Conservation (phyloP, 2,797 vertebrate species). For the Gymnocypris eckloni region DNA sequence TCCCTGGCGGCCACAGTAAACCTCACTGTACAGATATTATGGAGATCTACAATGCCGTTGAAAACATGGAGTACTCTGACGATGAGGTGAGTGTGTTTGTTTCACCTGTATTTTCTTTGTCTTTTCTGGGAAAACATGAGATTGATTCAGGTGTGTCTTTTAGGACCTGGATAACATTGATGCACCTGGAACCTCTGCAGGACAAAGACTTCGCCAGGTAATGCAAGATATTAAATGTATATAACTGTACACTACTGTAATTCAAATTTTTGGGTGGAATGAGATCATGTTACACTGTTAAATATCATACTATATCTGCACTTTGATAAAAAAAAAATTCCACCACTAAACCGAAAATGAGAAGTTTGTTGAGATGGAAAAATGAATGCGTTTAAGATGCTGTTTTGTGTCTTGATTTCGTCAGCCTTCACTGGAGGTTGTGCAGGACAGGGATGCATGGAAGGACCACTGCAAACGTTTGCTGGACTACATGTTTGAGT, state of each 20-base stretch:
- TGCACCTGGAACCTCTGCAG: constrained; percentile 79
- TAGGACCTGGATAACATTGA: constrained; percentile 78
- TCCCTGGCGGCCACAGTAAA: constrained; percentile 76
- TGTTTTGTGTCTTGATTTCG: constrained; percentile 52
- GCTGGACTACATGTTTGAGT: constrained; percentile 91
- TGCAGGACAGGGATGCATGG: constrained; percentile 87
- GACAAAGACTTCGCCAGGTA: constrained; percentile 79
- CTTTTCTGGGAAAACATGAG: neutral
- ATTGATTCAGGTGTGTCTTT: neutral
- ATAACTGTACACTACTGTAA: neutral
- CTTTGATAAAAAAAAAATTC: neutral
- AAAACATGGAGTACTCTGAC: constrained; percentile 86
- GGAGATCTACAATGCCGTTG: constrained; percentile 88
- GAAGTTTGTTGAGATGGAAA: neutral
- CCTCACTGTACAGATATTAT: constrained; percentile 88
- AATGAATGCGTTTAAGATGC: neutral
- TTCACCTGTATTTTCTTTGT: neutral
- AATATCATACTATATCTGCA: neutral
- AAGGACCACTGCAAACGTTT: constrained; percentile 90
- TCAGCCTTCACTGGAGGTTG: constrained; percentile 73
- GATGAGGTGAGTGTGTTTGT: constrained; percentile 79
- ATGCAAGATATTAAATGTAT: neutral
- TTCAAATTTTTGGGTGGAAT: neutral
- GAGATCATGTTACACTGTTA: neutral
- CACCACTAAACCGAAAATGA: neutral